These are phyloP conservation scores for Neoitamus cyanurus DNA, from an alignment of 2,888 invertebrate genomes.

Conservation along the genomic window DNA sequence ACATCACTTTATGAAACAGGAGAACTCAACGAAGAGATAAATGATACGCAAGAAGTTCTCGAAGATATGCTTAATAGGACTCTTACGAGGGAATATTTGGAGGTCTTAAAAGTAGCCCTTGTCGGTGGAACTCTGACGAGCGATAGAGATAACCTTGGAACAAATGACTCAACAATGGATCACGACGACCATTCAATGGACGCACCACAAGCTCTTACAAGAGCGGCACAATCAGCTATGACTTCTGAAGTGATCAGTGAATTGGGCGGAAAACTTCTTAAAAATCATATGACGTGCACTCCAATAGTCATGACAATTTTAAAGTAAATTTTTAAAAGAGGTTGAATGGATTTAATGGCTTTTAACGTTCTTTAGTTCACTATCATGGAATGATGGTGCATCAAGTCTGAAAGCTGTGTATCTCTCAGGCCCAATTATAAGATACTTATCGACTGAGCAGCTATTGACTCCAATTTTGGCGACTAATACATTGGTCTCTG, in stretches of 20 bases:
- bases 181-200: constrained; percentile 78
- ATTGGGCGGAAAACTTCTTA: constrained; percentile 79
- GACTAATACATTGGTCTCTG: constrained; percentile 79
- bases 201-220: constrained; percentile 68
- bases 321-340: constrained; percentile 62
- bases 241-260: constrained; percentile 83
- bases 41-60: constrained; percentile 83
- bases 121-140: constrained; percentile 74
- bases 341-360: constrained; percentile 18
- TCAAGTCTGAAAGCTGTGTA: constrained; percentile 83
- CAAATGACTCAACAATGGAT: constrained; percentile 69
- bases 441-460: constrained; percentile 73
- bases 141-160: constrained; percentile 65
- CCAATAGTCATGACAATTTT: constrained; percentile 74
- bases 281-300: constrained; percentile 74
- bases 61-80: constrained; percentile 88
- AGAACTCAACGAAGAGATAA: constrained; percentile 79
- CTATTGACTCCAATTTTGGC: constrained; percentile 76
- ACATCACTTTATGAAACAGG: constrained; percentile 80
- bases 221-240: constrained; percentile 66
- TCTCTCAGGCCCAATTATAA: constrained; percentile 78
- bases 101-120: constrained; percentile 80
- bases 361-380: constrained; percentile 66
- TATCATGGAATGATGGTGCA: constrained; percentile 89
- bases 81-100: constrained; percentile 88